Evolutionary conservation across 2,113 vertebrate genomes (phyloP).

Genomic region (Daphoenositta chrysoptera): DNA sequence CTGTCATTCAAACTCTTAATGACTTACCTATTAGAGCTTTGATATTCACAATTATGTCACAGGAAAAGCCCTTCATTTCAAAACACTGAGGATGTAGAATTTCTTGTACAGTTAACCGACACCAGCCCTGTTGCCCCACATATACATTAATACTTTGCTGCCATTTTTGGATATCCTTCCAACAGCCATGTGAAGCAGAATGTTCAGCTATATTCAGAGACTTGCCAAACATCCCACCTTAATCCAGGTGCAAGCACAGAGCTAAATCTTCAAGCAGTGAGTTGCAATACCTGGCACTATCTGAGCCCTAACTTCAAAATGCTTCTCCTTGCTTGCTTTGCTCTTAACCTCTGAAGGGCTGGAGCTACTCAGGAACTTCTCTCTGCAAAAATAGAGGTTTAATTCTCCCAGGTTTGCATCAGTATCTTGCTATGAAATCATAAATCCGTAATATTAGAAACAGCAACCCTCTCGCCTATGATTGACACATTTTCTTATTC

Average conservation of each 20-base stretch:
- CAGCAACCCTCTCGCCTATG: not conserved
- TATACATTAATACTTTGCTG: not conserved
- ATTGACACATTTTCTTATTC: not conserved
- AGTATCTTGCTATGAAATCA: not conserved
- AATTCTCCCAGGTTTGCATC: not conserved
- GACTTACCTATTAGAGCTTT: not conserved
- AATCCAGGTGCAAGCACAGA: not conserved
- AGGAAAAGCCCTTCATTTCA: not conserved
- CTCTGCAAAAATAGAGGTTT: not conserved
- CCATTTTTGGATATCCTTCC: not conserved
- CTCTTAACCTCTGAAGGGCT: not conserved
- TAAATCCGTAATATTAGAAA: not conserved
- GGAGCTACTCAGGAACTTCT: not conserved
- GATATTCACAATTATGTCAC: not conserved
- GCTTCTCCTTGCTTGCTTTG: not conserved
- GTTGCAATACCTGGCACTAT: not conserved
- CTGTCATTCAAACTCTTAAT: not conserved
- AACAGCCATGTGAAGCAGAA: not conserved
- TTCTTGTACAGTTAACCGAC: not conserved
- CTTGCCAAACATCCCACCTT: not conserved
- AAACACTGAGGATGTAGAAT: not conserved
- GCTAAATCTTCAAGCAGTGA: not conserved
- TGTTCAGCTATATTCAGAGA: not conserved
- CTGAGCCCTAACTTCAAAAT: not conserved
- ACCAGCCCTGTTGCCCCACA: not conserved